These are phyloP conservation scores for Gonioctena quinquepunctata DNA, from an alignment of 1,140 invertebrate genomes.

Conservation along the genomic window DNA sequence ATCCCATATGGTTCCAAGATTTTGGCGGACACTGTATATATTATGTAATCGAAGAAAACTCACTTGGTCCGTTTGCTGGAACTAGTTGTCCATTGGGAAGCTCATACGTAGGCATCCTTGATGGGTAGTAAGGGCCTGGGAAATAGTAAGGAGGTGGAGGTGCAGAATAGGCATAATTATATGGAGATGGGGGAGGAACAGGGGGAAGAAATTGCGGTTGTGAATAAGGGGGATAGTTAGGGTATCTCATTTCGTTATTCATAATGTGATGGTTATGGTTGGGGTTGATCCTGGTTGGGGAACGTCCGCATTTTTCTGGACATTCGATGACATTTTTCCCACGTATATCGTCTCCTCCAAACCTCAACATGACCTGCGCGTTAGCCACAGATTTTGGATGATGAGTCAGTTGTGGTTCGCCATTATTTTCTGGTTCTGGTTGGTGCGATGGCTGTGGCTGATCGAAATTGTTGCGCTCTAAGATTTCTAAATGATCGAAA, in stretches of 20 bases:
- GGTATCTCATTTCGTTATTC: not conserved
- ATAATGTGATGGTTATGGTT: not conserved
- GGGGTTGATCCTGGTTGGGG: not conserved
- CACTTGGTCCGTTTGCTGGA: not conserved
- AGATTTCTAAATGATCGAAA: constrained; percentile 36
- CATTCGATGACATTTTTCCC: constrained; percentile 9
- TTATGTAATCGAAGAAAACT: too few relatives aligned
- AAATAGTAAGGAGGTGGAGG: not conserved
- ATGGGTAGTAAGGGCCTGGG: not conserved
- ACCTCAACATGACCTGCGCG: constrained; percentile 26
- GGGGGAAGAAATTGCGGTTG: not conserved
- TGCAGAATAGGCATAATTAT: not conserved
- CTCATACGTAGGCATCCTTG: not conserved
- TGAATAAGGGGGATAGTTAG: not conserved
- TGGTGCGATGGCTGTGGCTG: not conserved
- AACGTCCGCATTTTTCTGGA: not conserved
- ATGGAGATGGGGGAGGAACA: not conserved
- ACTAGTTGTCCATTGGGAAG: not conserved
- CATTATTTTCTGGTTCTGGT: not conserved
- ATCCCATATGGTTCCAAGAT: too few relatives aligned
- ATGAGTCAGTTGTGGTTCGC: not conserved
- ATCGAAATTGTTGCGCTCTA: constrained; percentile 32
- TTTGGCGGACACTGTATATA: too few relatives aligned
- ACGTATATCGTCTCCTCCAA: constrained; percentile 15
- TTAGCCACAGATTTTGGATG: constrained; percentile 23